Percentiles rank a stretch among this genome's conserved stretches.
Evolutionary conservation across 1,140 invertebrate species (phyloP).

Genomic region (Sitophilus oryzae): DNA sequence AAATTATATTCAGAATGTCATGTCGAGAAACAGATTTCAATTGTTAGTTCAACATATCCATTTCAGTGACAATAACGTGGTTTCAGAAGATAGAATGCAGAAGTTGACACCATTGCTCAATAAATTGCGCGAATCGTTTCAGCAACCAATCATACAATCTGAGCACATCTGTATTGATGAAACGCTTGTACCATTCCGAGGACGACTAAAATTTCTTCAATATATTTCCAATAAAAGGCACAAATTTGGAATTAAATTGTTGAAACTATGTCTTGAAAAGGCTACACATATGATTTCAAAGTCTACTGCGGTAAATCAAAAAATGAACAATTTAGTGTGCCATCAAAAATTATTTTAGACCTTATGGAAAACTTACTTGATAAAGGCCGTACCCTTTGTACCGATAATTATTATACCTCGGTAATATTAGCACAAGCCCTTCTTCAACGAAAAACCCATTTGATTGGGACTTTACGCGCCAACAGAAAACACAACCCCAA

Average conservation of each 20-base stretch:
- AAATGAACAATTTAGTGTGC: neutral
- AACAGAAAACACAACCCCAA: slow-evolving; percentile 40
- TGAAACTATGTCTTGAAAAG: slow-evolving; percentile 35
- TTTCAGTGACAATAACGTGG: neutral
- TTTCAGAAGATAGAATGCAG: neutral
- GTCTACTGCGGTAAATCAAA: slow-evolving; percentile 36
- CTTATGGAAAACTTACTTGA: slow-evolving; percentile 15
- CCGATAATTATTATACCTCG: slow-evolving; percentile 43
- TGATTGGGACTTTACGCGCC: slow-evolving; percentile 43
- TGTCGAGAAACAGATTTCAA: neutral
- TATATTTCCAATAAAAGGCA: slow-evolving; percentile 10
- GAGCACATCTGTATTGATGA: slow-evolving; percentile 35
- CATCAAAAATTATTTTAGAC: slow-evolving; percentile 6
- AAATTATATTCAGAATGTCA: neutral
- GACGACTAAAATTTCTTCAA: slow-evolving; percentile 17
- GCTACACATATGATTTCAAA: slow-evolving; percentile 37
- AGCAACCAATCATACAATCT: slow-evolving; percentile 3
- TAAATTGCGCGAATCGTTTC: slow-evolving; percentile 12
- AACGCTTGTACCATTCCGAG: slow-evolving; percentile 38
- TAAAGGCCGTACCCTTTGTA: slow-evolving; percentile 20
- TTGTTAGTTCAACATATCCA: no score
- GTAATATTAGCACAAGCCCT: slow-evolving; percentile 42
- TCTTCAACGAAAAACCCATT: slow-evolving; percentile 44
- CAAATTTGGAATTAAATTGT: slow-evolving; percentile 36
- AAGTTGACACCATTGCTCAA: slow-evolving; percentile 10